A percentile compares a stretch with the other conserved stretches of the same genome.
Evolutionary conservation across 2,888 invertebrate species (phyloP).

Genomic region (Eupithecia insigniata): DNA sequence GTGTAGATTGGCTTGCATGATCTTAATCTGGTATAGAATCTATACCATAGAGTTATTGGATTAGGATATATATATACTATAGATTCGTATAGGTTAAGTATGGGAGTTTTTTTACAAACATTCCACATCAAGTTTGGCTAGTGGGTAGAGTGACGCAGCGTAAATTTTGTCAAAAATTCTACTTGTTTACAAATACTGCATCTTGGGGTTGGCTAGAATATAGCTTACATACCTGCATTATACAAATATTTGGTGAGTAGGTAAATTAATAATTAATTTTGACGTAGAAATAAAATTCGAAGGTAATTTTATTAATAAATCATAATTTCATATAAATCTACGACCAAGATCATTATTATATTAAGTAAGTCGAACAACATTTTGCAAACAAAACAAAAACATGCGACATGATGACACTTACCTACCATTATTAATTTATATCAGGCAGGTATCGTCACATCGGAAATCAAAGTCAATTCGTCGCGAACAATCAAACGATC

Average conservation of each 20-base stretch:
- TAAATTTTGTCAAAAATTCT: background rate
- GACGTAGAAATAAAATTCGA: background rate
- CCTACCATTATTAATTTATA: background rate
- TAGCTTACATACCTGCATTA: background rate
- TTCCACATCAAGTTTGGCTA: too few species aligned
- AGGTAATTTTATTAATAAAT: background rate
- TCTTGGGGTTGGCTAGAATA: background rate
- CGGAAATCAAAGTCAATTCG: constrained; percentile 17
- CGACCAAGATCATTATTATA: background rate
- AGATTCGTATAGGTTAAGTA: too few species aligned
- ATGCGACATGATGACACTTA: background rate
- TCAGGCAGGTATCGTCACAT: background rate
- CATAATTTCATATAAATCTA: background rate
- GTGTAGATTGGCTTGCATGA: too few species aligned
- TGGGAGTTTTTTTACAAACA: too few species aligned
- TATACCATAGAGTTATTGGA: too few species aligned
- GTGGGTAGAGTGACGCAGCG: background rate
- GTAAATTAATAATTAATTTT: background rate
- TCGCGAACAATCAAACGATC: constrained; percentile 29
- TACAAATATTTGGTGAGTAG: background rate
- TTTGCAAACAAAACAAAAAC: background rate
- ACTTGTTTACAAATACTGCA: background rate
- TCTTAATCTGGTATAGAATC: too few species aligned
- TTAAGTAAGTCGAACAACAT: too few species aligned
- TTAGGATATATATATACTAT: too few species aligned